Conservation (phyloP, 1,140 invertebrate species). For the Bombus pyrosoma region DNA sequence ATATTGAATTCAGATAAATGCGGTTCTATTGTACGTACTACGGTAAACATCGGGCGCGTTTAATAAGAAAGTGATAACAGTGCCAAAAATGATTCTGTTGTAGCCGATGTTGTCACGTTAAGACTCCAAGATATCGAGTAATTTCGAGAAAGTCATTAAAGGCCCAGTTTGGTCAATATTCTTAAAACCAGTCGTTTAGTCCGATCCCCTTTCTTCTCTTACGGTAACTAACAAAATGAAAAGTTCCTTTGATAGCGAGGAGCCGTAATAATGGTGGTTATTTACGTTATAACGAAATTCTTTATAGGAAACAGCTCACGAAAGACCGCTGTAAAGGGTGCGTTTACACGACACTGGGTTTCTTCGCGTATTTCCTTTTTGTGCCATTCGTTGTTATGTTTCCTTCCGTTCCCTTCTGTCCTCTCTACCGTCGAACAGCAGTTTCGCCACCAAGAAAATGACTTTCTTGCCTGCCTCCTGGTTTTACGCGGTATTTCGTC, state of each 20-base stretch:
- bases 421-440: neutral
- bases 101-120: too few species aligned
- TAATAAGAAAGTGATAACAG: too few species aligned
- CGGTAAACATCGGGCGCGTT: too few species aligned
- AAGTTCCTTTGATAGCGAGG: conserved; percentile 6
- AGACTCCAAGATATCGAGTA: neutral
- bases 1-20: too few species aligned
- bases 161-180: neutral
- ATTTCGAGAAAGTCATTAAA: neutral
- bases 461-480: conserved; percentile 26
- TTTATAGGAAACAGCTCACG: neutral
- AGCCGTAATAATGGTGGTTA: neutral
- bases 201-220: neutral
- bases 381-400: conserved; percentile 5
- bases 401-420: neutral
- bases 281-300: conserved; percentile 4
- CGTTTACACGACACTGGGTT: neutral
- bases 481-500: neutral
- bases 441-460: conserved; percentile 35
- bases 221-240: conserved; percentile 1
- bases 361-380: neutral
- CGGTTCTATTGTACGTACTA: too few species aligned
- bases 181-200: neutral
- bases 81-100: too few species aligned
- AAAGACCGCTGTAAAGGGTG: neutral